Base-by-base conservation (phyloP, 2,888 invertebrate species). In the Magallana nippona region DNA sequence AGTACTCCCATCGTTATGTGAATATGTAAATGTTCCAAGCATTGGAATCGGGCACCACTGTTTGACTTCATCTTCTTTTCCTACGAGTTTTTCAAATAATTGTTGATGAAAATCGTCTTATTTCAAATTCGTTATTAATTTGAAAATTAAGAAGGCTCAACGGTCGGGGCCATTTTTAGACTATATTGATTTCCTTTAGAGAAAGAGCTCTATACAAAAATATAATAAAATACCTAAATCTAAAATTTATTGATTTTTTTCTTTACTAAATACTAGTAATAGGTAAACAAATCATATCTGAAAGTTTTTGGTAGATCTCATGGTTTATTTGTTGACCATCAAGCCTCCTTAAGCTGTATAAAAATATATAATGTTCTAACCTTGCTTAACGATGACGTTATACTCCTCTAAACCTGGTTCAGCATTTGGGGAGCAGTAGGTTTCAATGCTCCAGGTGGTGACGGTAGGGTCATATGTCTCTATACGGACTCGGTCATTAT, bases 371-470 rank as follows among this genome's bases (percentile, higher is more conserved):
- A 44, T 27, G 44, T 77, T n/a, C 2, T 80, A n/a, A 85, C 85
- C 85, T 81, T 85, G 81, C 63, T 71, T 85, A 11, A 85, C 85
- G 3, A 81, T 60, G 56, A 85, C 71, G 15, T 80, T 77, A 57
- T 80, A 83, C 58, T 85, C 85, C 60, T 85, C 85, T 1, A 55
- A 55, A n/a, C 78, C 81, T 0, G 83, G 85, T 22, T 60, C 57
- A 3, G 55, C 71, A n/a, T 81, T 17, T n/a, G 85, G 78, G 2
- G 27, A 58, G 71, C 85, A 85, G 32, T 80, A 80, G 19, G 57
- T 32, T 3, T 80, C 80, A 19, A 57, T 71, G 10, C 71, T 71
- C 3, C 82, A 63, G 8, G 80, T 58, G 19, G 79, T 63, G 27
- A 79, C 83, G 1, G 79, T 44, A 11, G 83, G 56, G 13, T 77